Evolutionary conservation across 2,888 invertebrate species (phyloP), one percentile per base, ranked within the genome.

Genomic region (Drosophila anomalata): DNA sequence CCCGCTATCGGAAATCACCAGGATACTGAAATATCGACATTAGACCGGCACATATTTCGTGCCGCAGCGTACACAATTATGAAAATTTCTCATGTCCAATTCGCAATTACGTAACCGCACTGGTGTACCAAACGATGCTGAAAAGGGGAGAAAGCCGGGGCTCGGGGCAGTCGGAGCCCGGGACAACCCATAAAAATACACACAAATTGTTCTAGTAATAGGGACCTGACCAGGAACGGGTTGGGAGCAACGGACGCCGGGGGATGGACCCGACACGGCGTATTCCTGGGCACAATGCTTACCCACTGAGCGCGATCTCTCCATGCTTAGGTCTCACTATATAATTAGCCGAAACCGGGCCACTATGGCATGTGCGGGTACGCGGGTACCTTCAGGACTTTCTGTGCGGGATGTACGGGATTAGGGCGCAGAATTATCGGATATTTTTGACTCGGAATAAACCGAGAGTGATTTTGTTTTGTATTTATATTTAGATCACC

Each of bases 401-500:
- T 60, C 33, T 17, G 24, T 31, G 24, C 8, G 17, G 9, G 41
- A 12, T 36, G 41, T 17, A 20, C 41, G 41, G 69, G 69, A 69
- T 69, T 69, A 69, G 69, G 60, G 54, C 53, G 60, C 71, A 61
- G 66, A 78, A 67, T 73, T 61, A 56, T 66, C 52, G 44, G 33
- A 70, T 62, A 53, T 68, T 78, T 59, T 61, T 42, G 53, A 70
- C 70, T 71, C 73, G 72, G 76, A 77, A 63, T 73, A 66, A 68
- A 67, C 71, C 53, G 63, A 71, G 66, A 70, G 73, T 53, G 52
- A 66, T 68, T 73, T 74, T 24, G 50, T 66, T 52, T 59, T 71
- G 78, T 76, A 78, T 87, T 75, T 81, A 89, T 89, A 85, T 87
- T 88, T 89, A 89, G 89, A 88, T 76, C 60, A 57, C 70, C 39